Percentiles rank a stretch among this genome's conserved stretches.
These are phyloP conservation scores for Cyprinella venusta DNA, from an alignment of 2,797 vertebrate genomes.

Conservation along the genomic window DNA sequence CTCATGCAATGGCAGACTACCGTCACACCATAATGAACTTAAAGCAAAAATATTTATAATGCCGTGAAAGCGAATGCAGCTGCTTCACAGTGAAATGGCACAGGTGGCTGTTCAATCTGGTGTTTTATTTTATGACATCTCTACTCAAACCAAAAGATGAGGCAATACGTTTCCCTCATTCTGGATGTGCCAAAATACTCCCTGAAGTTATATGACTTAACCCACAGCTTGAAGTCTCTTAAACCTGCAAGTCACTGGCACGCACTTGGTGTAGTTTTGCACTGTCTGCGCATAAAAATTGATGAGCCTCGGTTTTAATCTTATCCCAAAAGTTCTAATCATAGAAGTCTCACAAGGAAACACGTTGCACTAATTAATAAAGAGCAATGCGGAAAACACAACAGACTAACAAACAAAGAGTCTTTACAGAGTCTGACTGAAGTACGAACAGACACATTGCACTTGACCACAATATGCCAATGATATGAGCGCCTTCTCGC, in stretches of 20 bases:
- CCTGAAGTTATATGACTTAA: constrained; percentile 44
- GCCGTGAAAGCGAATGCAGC: constrained; percentile 31
- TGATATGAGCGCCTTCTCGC: neutral
- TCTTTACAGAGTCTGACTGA: constrained; percentile 21
- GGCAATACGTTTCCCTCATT: constrained; percentile 28
- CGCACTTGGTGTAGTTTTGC: constrained; percentile 18
- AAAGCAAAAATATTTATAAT: constrained; percentile 32
- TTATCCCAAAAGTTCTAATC: neutral
- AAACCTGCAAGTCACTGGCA: constrained; percentile 34
- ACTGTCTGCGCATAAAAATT: constrained; percentile 33
- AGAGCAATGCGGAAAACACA: constrained; percentile 39
- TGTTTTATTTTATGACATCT: constrained; percentile 45
- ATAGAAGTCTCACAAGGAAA: neutral
- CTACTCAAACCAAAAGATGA: constrained; percentile 44
- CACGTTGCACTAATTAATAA: constrained; percentile 30
- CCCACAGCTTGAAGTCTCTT: constrained; percentile 40
- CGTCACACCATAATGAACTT: constrained; percentile 5
- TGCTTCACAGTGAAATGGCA: constrained; percentile 38
- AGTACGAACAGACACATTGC: constrained; percentile 13
- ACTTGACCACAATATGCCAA: constrained; percentile 37
- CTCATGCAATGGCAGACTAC: neutral
- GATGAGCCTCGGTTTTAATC: constrained; percentile 5
- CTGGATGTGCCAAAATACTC: constrained; percentile 45
- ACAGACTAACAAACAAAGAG: constrained; percentile 15
- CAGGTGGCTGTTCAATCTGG: constrained; percentile 40